Conservation (phyloP, 2,797 vertebrate genomes). For the Mormyrus proboscirostris region DNA sequence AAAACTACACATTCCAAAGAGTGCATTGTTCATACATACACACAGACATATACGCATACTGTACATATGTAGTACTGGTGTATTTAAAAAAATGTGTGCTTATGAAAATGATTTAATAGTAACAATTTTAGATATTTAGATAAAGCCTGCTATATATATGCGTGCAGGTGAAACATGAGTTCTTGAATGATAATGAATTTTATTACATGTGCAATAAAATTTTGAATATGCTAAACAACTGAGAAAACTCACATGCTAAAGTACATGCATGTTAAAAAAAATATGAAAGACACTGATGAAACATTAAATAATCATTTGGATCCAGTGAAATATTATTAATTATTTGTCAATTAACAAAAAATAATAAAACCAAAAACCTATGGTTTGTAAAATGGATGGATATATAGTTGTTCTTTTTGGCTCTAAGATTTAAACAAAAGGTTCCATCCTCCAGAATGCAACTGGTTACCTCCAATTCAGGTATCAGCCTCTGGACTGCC, state of each 20-base stretch:
- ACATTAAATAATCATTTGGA: not conserved
- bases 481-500: not conserved
- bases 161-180: not conserved
- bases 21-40: not conserved
- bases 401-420: not conserved
- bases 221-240: not conserved
- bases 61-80: not conserved
- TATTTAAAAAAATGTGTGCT: not conserved
- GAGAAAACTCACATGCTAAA: not conserved
- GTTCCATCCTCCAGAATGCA: not conserved
- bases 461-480: not conserved
- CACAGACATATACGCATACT: not conserved
- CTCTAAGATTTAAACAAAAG: not conserved
- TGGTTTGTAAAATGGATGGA: not conserved
- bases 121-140: not conserved
- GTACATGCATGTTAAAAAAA: not conserved
- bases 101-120: not conserved
- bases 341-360: not conserved
- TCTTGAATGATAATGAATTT: not conserved
- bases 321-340: not conserved
- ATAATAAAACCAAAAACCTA: not conserved
- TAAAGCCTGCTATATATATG: not conserved
- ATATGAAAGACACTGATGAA: not conserved
- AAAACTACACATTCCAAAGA: conserved; percentile 30
- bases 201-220: not conserved